These are phyloP conservation scores for Dolichotis patagonum DNA, from an alignment of 2,113 vertebrate species.

Conservation along the genomic window DNA sequence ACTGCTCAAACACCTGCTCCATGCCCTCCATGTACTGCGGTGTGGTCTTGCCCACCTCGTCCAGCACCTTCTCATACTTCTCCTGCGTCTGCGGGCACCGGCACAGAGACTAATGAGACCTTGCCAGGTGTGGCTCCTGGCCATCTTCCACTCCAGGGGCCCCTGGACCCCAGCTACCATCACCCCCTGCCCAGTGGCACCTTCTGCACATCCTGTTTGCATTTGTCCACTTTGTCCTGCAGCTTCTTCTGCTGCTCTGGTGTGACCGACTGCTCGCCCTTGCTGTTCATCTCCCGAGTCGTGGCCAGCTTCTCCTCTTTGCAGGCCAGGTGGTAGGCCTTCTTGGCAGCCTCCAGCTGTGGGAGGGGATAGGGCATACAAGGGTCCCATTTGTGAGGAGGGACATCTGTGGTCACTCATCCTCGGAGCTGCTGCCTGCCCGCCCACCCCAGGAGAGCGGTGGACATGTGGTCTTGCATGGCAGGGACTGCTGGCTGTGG, in stretches of 20 bases:
- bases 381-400: neutral
- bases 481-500: neutral
- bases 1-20: conserved; percentile 99
- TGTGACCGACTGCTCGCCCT: conserved; percentile 94
- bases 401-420: neutral
- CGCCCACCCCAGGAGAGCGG: no score
- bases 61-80: conserved; percentile 98
- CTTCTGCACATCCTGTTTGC: conserved; percentile 97
- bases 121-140: neutral
- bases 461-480: neutral
- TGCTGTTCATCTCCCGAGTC: conserved; percentile 95
- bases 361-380: neutral
- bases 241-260: conserved; percentile 98
- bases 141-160: neutral
- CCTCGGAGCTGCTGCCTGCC: neutral
- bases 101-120: neutral
- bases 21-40: conserved; percentile 97
- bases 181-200: conserved; percentile 72
- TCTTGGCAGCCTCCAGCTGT: conserved; percentile 97
- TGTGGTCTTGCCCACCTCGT: conserved; percentile 95
- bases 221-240: conserved; percentile 98
- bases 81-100: conserved; percentile 91
- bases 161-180: neutral
- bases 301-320: conserved; percentile 98
- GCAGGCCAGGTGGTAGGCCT: conserved; percentile 96